A percentile compares a stretch with the other conserved stretches of the same genome.
Evolutionary conservation across 2,797 vertebrate species (phyloP).

Genomic region (Catharus ustulatus): DNA sequence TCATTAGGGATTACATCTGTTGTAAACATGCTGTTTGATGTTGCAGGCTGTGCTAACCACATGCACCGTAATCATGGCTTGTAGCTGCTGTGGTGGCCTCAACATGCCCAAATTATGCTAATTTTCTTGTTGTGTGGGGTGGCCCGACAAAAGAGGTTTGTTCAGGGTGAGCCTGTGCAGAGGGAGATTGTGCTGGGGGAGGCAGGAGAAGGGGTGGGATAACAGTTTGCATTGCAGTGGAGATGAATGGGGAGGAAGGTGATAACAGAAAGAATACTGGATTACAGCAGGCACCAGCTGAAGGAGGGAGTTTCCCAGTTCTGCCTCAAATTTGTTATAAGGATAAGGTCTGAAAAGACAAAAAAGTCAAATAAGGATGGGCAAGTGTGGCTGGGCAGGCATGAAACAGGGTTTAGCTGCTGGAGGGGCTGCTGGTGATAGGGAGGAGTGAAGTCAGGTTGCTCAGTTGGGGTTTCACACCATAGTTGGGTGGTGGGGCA

Average conservation of each 20-base stretch:
- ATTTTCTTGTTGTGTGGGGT: constrained; percentile 57
- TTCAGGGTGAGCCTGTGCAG: constrained; percentile 49
- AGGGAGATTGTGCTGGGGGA: not conserved
- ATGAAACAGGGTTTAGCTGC: not conserved
- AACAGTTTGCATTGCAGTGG: rapidly evolving
- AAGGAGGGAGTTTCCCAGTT: not conserved
- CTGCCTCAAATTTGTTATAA: not conserved
- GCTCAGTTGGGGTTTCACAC: not conserved
- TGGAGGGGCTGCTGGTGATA: not conserved
- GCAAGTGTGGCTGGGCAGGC: not conserved
- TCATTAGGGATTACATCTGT: constrained; percentile 64
- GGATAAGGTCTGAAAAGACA: not conserved
- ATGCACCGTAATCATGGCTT: constrained; percentile 54
- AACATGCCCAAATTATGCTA: constrained; percentile 67
- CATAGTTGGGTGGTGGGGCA: rapidly evolving
- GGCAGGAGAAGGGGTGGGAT: not conserved
- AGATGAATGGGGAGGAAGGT: not conserved
- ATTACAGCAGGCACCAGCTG: rapidly evolving
- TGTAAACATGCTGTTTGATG: constrained; percentile 64
- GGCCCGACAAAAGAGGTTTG: constrained; percentile 62
- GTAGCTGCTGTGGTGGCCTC: constrained; percentile 66
- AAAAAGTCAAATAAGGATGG: not conserved
- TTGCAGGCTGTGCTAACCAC: constrained; percentile 58
- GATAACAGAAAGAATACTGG: not conserved
- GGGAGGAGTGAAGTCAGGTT: not conserved